Evolutionary conservation across 30 jellyfish, hydroid and myxozoan species (phyloP).

Genomic region (Phacellophora camtschatica): DNA sequence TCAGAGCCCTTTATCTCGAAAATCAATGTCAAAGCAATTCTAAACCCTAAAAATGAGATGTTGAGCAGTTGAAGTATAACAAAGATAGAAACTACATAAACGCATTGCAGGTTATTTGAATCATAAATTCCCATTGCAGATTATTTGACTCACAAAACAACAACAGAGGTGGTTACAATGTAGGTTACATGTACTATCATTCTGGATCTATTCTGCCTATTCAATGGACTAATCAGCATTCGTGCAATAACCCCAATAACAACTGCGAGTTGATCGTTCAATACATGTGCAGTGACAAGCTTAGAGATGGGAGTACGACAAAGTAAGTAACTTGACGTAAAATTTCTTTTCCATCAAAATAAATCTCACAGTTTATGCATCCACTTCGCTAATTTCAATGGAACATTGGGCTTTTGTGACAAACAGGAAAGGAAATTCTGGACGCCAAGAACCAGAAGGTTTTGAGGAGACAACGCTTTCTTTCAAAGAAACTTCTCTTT

Average conservation of each 20-base stretch:
- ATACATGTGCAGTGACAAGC: slow-evolving; percentile 59
- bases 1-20: no score
- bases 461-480: no score
- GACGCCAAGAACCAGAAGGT: no score
- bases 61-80: no score
- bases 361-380: no score
- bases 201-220: slow-evolving; percentile 72
- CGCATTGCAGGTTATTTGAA: not conserved
- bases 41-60: no score
- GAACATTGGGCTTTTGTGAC: no score
- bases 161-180: slow-evolving; percentile 87
- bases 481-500: no score
- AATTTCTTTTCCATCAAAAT: not conserved
- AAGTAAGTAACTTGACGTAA: slow-evolving; percentile 6
- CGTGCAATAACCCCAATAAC: slow-evolving; percentile 73
- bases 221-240: slow-evolving; percentile 89
- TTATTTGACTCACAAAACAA: slow-evolving; percentile 77
- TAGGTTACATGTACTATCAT: slow-evolving; percentile 52
- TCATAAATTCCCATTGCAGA: not conserved
- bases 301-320: slow-evolving; percentile 66
- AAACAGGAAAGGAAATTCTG: no score
- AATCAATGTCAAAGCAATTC: no score
- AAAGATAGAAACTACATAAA: not conserved
- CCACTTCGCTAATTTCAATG: no score
- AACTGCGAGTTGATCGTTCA: slow-evolving; percentile 78